These are phyloP conservation scores for Acanthopleura granulata DNA, from an alignment of 2,888 invertebrate genomes.

Conservation along the genomic window DNA sequence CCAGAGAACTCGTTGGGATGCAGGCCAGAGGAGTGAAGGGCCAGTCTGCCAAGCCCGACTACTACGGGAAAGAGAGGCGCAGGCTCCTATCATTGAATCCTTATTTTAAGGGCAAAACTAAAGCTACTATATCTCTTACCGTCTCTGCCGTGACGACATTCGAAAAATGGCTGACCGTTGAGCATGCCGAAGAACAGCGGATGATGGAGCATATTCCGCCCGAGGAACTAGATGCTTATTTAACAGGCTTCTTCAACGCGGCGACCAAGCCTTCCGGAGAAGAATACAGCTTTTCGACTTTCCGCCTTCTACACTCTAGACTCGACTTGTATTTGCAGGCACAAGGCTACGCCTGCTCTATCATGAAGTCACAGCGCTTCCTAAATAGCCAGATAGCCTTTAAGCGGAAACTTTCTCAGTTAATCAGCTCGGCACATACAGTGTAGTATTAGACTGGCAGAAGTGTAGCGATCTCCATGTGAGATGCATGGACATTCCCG, in stretches of 20 bases:
- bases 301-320: slow-evolving; percentile 10
- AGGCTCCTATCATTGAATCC: neutral
- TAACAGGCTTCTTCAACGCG: neutral
- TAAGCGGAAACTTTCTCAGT: neutral
- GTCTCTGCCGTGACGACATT: neutral
- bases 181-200: neutral
- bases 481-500: too few relatives aligned
- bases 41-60: neutral
- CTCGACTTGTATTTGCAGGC: neutral
- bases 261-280: neutral
- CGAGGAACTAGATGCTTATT: neutral
- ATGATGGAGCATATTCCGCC: neutral
- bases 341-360: neutral
- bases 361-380: neutral
- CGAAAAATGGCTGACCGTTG: neutral
- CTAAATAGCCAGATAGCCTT: slow-evolving; percentile 1
- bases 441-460: too few relatives aligned
- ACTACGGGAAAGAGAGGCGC: neutral
- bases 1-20: too few relatives aligned
- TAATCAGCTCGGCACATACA: too few relatives aligned
- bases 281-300: slow-evolving; percentile 1
- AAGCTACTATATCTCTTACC: slow-evolving; percentile 1
- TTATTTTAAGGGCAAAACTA: neutral
- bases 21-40: neutral
- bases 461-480: too few relatives aligned